These are phyloP conservation scores for Cromileptes altivelis DNA, from an alignment of 2,113 vertebrate species.

Conservation along the genomic window DNA sequence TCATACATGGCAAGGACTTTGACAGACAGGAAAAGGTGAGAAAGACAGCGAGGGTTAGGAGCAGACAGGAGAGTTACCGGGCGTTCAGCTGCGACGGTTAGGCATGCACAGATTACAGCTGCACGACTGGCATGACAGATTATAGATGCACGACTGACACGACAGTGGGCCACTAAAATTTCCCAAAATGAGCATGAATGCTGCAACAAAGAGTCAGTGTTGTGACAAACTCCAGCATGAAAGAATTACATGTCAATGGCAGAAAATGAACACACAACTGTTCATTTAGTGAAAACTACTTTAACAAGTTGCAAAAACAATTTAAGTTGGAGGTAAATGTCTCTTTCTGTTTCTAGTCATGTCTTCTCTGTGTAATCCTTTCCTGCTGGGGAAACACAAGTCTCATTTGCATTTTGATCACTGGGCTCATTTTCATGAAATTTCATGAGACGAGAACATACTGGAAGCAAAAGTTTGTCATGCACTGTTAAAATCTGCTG, in stretches of 20 bases:
- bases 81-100: constrained; percentile 44
- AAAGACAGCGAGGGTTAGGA: constrained; percentile 86
- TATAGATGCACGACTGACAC: constrained; percentile 7
- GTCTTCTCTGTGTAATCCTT: constrained; percentile 15
- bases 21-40: constrained; percentile 90
- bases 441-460: constrained; percentile 37
- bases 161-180: neutral
- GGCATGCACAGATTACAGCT: constrained; percentile 52
- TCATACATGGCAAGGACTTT: constrained; percentile 99
- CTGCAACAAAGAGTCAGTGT: neutral
- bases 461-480: constrained; percentile 27
- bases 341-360: neutral
- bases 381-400: constrained; percentile 30
- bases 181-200: neutral
- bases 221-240: neutral
- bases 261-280: neutral
- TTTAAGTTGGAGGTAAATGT: neutral
- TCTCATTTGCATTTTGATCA: constrained; percentile 46
- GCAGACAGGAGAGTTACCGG: constrained; percentile 72
- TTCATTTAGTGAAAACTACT: neutral
- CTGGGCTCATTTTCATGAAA: constrained; percentile 35
- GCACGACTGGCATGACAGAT: constrained; percentile 10
- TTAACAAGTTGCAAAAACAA: neutral
- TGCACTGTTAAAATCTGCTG: constrained; percentile 27
- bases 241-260: constrained; percentile 10